Base-by-base conservation (phyloP, 2,888 invertebrate genomes). In the Tryphoninae sp. region DNA sequence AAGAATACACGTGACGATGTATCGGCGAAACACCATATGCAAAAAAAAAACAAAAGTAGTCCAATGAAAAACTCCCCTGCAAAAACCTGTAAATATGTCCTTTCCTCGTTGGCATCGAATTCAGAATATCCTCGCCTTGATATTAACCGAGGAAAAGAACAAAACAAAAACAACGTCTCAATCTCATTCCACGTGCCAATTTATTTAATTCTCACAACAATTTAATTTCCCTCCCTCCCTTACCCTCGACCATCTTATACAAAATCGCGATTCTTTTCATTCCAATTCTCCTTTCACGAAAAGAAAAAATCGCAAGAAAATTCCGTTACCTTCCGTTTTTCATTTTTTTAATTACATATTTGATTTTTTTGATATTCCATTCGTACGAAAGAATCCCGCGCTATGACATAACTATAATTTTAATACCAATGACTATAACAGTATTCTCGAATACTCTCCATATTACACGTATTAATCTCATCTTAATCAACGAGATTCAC, bases 141-240 rank as follows among this genome's bases (percentile, higher is more conserved):
- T 55, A 19, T 33, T 33, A 2, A 1, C 33, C 33, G 33, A 19
- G 55, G 42, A 71, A 8, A 40, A 7, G 9, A 23, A 9, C 11
- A n/a, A 71, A 59, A 40, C 11, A 58, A 42, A 58, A 42, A 9
- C 19, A 42, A 58, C 69, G 58, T 45, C 45, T 58, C 69, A 26
- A 53, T 53, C n/a, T 53, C n/a, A 13, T 58, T 59, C 22, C 22
- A 45, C 58, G 69, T 68, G 68, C 68, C 40, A 68, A 68, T 68
- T 33, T 8, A 9, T 68, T 55, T 33, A 3, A 13, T 33, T 51
- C n/a, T 45, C 22, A 13, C 13, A 19, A 16, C 22, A 55, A 8
- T 9, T 68, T 68, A 6, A 58, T 68, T 40, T 68, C 9, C 16
- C 55, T 13, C 42, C 55, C 13, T 13, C 19, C 23, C 26, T 13